phyloP scores from a whole-genome alignment of 2,113 vertebrate genomes.

The Silurus asotus region DNA sequence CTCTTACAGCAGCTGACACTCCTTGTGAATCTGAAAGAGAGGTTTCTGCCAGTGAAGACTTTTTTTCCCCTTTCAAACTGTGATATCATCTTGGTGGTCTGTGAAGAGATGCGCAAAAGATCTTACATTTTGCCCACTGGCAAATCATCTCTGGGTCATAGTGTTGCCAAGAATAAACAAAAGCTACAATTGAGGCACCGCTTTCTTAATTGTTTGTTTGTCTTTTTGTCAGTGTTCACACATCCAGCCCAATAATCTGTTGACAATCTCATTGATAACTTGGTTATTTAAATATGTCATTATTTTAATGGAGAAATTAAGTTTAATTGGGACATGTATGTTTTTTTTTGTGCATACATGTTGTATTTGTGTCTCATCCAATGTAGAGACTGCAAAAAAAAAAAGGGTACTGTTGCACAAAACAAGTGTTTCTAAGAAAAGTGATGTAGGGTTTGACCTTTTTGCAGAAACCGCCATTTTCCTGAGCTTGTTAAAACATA shows the following conservation, averaged over 20 bases:
- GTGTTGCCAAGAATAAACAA: background rate
- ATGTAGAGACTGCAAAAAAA: background rate
- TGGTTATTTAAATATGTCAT: background rate
- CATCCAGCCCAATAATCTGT: background rate
- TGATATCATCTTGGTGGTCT: background rate
- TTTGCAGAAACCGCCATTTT: background rate
- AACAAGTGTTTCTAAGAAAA: background rate
- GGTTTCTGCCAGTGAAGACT: background rate
- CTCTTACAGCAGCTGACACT: constrained; percentile 23
- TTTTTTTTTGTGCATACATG: background rate
- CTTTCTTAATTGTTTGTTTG: background rate
- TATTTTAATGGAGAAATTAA: background rate
- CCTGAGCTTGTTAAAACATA: background rate
- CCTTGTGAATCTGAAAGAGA: background rate
- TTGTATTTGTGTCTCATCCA: background rate
- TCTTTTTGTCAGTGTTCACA: background rate
- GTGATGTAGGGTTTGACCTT: background rate
- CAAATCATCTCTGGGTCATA: background rate
- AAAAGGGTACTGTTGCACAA: background rate
- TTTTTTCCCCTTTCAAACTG: background rate
- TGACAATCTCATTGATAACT: background rate
- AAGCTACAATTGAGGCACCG: background rate
- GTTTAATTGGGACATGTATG: too few relatives aligned
- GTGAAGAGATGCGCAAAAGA: constrained; percentile 7
- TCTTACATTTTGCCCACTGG: background rate